phyloP scores from a whole-genome alignment of 1,140 invertebrate species.

The Lepidostoma basale region DNA sequence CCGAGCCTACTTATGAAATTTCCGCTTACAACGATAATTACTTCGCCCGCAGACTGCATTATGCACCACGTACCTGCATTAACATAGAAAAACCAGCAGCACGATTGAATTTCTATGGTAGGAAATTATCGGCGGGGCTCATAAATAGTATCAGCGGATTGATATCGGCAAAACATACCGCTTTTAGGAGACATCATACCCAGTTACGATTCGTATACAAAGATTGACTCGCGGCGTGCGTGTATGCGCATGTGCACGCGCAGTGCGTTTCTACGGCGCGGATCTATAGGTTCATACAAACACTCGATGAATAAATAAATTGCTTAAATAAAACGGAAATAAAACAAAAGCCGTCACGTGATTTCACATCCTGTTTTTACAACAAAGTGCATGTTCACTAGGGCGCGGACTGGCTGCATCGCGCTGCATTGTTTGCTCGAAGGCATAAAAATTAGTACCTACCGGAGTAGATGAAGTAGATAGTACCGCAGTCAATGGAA shows the following conservation, averaged over 20 bases:
- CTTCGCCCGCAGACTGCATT: constrained; percentile 5
- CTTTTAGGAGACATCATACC: too few relatives aligned
- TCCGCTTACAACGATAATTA: constrained; percentile 6
- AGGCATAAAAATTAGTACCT: neutral
- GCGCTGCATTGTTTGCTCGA: neutral
- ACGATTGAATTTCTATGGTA: too few relatives aligned
- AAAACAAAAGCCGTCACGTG: constrained; percentile 37
- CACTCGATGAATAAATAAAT: neutral
- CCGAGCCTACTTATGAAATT: constrained; percentile 1
- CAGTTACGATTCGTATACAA: too few relatives aligned
- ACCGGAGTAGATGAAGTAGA: too few relatives aligned
- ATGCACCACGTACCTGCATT: neutral
- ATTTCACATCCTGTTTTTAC: constrained; percentile 42
- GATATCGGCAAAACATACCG: too few relatives aligned
- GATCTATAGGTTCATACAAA: too few relatives aligned
- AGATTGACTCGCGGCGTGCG: too few relatives aligned
- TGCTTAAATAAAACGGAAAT: constrained; percentile 29
- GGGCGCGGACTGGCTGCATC: neutral
- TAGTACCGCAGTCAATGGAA: too few relatives aligned
- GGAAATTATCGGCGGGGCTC: too few relatives aligned
- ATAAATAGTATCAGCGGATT: too few relatives aligned
- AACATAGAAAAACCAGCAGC: neutral
- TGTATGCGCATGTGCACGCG: too few relatives aligned
- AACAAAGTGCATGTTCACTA: constrained; percentile 12
- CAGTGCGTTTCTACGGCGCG: too few relatives aligned